Evolutionary conservation across 2,797 vertebrate species (phyloP).

Genomic region (Merluccius polli): DNA sequence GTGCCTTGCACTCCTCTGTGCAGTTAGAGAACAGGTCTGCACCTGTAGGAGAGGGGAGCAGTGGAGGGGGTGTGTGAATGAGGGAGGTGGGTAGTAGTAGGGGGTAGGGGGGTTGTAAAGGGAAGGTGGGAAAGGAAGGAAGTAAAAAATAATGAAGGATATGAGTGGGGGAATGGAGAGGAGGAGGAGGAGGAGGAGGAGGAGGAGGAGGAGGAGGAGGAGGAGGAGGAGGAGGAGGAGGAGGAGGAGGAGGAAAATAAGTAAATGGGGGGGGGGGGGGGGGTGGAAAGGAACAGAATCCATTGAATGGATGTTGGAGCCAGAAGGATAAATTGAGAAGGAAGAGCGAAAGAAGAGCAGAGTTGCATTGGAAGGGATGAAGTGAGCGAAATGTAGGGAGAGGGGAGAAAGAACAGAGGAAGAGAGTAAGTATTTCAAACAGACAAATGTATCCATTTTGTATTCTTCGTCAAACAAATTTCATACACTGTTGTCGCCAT

Average conservation of each 20-base stretch:
- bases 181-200: no score
- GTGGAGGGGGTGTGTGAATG: not conserved
- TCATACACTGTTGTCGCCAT: not conserved
- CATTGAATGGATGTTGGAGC: not conserved
- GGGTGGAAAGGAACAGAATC: not conserved
- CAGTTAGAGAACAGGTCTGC: constrained; percentile 98
- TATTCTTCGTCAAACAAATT: not conserved
- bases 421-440: not conserved
- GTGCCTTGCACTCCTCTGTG: constrained; percentile 97
- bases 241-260: not conserved
- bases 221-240: no score
- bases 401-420: not conserved
- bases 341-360: not conserved
- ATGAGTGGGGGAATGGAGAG: no score
- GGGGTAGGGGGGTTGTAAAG: no score
- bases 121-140: not conserved
- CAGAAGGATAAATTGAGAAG: not conserved
- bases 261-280: not conserved
- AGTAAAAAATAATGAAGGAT: not conserved
- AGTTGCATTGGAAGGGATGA: not conserved
- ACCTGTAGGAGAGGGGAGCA: constrained; percentile 58
- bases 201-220: no score
- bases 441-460: not conserved
- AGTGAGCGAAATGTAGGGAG: no score
- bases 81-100: not conserved